Percentiles rank a stretch among this genome's conserved stretches.
phyloP scores from a whole-genome alignment of 2,888 invertebrate species.

The Drosophila pseudotakahashii region DNA sequence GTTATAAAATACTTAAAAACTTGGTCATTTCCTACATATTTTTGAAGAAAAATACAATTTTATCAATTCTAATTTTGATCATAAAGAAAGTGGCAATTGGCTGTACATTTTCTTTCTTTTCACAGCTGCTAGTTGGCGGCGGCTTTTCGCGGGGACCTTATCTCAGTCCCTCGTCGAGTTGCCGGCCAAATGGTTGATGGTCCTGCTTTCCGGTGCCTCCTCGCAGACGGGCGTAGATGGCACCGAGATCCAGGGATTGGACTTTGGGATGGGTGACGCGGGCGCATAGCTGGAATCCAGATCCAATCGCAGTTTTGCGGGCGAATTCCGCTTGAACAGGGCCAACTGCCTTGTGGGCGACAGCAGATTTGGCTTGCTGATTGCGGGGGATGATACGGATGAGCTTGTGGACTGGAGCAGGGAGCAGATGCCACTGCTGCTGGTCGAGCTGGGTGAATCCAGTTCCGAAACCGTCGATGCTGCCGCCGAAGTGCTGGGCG shows the following conservation, averaged over 20 bases:
- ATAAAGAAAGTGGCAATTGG: slow-evolving; percentile 24
- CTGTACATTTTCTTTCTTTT: slow-evolving; percentile 56
- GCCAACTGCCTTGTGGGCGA: slow-evolving; percentile 68
- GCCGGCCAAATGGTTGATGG: slow-evolving; percentile 37
- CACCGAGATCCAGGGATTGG: slow-evolving; percentile 81
- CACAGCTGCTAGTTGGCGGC: slow-evolving; percentile 59
- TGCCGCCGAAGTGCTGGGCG: slow-evolving; percentile 67
- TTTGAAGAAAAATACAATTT: slow-evolving; percentile 5
- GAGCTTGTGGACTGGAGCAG: slow-evolving; percentile 25
- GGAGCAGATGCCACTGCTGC: slow-evolving; percentile 49
- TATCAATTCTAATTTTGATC: slow-evolving; percentile 22
- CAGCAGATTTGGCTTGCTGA: slow-evolving; percentile 46
- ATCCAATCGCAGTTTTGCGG: slow-evolving; percentile 80
- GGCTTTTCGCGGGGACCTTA: slow-evolving; percentile 27
- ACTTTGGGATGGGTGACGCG: slow-evolving; percentile 73
- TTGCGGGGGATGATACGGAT: slow-evolving; percentile 30
- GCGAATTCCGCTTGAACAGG: slow-evolving; percentile 79
- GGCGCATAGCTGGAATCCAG: slow-evolving; percentile 74
- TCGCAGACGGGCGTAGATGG: slow-evolving; percentile 68
- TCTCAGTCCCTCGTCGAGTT: slow-evolving; percentile 56
- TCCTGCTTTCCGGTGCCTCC: slow-evolving; percentile 27
- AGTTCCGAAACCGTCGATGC: slow-evolving; percentile 50
- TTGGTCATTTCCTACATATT: not conserved
- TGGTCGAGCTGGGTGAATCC: slow-evolving; percentile 69
- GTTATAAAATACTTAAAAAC: slow-evolving; percentile 5